Percentiles rank a stretch among this genome's conserved stretches.
phyloP scores from a whole-genome alignment of 1,140 invertebrate genomes.

The Macrocentrus cingulum region DNA sequence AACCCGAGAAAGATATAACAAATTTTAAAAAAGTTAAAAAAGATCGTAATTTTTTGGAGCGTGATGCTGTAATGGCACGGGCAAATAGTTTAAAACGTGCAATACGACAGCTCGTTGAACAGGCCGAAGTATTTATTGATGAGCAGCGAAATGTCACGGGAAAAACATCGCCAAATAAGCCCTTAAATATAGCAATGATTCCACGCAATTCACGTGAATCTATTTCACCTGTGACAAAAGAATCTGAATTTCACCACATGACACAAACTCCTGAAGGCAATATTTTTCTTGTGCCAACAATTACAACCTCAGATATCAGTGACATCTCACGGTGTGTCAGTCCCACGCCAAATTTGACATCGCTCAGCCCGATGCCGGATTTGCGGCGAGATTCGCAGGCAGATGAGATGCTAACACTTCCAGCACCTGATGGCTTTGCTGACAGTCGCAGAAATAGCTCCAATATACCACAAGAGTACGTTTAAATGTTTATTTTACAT shows the following conservation, averaged over 20 bases:
- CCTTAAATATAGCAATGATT: constrained; percentile 38
- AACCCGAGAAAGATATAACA: constrained; percentile 64
- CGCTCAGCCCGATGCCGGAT: constrained; percentile 70
- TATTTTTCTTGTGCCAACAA: constrained; percentile 46
- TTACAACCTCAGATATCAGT: constrained; percentile 52
- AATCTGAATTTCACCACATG: constrained; percentile 32
- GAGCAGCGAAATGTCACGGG: constrained; percentile 57
- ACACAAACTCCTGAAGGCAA: constrained; percentile 36
- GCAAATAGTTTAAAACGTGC: constrained; percentile 87
- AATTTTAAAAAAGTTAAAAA: constrained; percentile 48
- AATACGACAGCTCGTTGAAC: constrained; percentile 79
- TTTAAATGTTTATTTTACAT: constrained; percentile 11
- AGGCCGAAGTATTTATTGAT: constrained; percentile 70
- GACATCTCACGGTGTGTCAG: constrained; percentile 65
- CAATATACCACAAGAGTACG: constrained; percentile 61
- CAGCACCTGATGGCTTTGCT: constrained; percentile 75
- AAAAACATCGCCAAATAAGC: constrained; percentile 41
- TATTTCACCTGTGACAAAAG: constrained; percentile 26
- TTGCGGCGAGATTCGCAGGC: constrained; percentile 66
- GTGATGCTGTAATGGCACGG: constrained; percentile 51
- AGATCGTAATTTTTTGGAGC: constrained; percentile 42
- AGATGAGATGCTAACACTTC: constrained; percentile 64
- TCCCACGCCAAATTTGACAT: constrained; percentile 63
- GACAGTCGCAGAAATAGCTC: constrained; percentile 70
- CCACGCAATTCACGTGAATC: constrained; percentile 27